Conservation (phyloP, 2,888 invertebrate genomes). For the Nomada ruficornis region DNA sequence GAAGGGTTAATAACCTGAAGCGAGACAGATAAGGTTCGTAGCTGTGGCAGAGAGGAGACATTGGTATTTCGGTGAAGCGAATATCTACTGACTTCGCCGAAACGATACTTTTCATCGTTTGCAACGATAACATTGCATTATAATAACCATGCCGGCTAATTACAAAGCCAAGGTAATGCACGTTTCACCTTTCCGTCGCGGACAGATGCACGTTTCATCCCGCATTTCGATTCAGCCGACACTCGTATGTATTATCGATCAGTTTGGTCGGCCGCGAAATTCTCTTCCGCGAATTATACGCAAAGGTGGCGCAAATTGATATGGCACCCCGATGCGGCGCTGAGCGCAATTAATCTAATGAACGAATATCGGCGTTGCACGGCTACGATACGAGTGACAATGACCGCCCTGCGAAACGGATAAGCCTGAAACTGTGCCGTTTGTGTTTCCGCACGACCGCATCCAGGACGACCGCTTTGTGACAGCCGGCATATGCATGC, state of each 20-base stretch:
- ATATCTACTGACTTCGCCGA: background rate
- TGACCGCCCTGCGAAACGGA: slow-evolving; percentile 26
- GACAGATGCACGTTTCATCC: background rate
- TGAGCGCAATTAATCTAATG: slow-evolving; percentile 64
- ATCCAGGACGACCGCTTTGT: slow-evolving; percentile 36
- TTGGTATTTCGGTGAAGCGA: too few species aligned
- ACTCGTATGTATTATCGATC: slow-evolving; percentile 38
- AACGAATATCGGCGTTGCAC: slow-evolving; percentile 50
- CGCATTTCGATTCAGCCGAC: background rate
- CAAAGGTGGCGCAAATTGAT: slow-evolving; percentile 55
- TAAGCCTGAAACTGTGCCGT: slow-evolving; percentile 26
- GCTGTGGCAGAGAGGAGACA: too few species aligned
- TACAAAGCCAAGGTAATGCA: slow-evolving; percentile 27
- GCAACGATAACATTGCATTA: slow-evolving; percentile 13
- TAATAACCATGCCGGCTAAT: slow-evolving; percentile 15
- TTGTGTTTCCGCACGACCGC: slow-evolving; percentile 39
- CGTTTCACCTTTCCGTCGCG: slow-evolving; percentile 14
- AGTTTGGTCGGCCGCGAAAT: slow-evolving; percentile 26
- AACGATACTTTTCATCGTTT: background rate
- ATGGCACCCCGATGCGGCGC: slow-evolving; percentile 21
- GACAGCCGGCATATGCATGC: slow-evolving; percentile 42
- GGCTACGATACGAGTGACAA: slow-evolving; percentile 45
- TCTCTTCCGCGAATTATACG: slow-evolving; percentile 51
- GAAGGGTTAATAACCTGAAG: too few species aligned
- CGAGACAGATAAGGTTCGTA: too few species aligned